Base-by-base conservation (phyloP, 2,888 invertebrate genomes). In the Hemithea aestivaria region DNA sequence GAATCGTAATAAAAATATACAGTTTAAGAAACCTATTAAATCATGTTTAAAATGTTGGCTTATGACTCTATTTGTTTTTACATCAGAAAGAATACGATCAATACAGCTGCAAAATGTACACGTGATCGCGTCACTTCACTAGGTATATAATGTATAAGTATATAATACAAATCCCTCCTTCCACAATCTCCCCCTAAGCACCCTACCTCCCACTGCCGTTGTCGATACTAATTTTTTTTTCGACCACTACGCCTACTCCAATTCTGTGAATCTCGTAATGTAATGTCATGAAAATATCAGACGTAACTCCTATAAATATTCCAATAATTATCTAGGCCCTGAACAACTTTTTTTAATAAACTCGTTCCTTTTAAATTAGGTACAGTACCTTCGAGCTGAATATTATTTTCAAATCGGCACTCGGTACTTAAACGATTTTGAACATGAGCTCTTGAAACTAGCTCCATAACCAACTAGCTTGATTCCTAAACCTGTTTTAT, bases 31-130 rank as follows among this genome's bases (percentile, higher is more conserved):
- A n/a, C n/a, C n/a, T n/a, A n/a, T n/a, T n/a, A n/a, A n/a, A n/a
- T n/a, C n/a, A n/a, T n/a, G n/a, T n/a, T n/a, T n/a, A n/a, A n/a
- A n/a, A n/a, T n/a, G n/a, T n/a, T n/a, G n/a, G n/a, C n/a, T n/a
- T n/a, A n/a, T n/a, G n/a, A n/a, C n/a, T n/a, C n/a, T n/a, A n/a
- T n/a, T n/a, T n/a, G n/a, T 71, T 66, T 71, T 70, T 69, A 68
- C 66, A 72, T 53, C 58, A 65, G 73, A 73, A 77, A 76, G 72
- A 75, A 75, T 72, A 71, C 79, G 81, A 84, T 85, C 85, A 84
- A 84, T 85, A 85, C 82, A 69, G 76, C 83, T 83, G 83, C 84
- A 85, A 85, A 85, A 83, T 82, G 78, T 83, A 84, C 83, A 85
- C 84, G 83, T 84, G 82, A 83, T 84, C 84, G 78, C 78, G 80